Evolutionary conservation across 92 coral and sea anemone species (phyloP).

Genomic region (Galaxea fascicularis): DNA sequence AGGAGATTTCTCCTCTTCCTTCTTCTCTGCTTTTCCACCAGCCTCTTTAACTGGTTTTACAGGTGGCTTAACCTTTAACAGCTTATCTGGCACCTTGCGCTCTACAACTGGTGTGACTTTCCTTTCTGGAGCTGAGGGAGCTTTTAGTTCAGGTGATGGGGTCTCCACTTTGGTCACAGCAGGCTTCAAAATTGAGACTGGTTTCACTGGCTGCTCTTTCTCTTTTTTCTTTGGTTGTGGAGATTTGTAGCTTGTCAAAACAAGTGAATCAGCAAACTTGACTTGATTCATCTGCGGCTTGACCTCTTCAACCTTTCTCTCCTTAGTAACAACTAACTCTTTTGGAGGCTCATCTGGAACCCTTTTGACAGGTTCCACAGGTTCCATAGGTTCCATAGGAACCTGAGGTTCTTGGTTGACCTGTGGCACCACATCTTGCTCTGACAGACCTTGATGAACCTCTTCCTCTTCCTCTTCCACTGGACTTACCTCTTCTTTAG

Average conservation of each 20-base stretch:
- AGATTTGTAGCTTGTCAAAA: conserved; percentile 70
- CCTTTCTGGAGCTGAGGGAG: not conserved
- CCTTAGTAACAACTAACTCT: not conserved
- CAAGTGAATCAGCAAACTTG: conserved; percentile 68
- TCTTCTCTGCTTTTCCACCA: conserved; percentile 18
- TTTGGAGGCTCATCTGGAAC: conserved; percentile 9
- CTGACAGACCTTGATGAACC: not conserved
- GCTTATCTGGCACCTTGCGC: conserved; percentile 55
- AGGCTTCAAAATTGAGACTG: conserved; percentile 69
- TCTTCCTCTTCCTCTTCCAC: not conserved
- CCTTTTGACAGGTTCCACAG: conserved; percentile 21
- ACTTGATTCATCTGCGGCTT: conserved; percentile 55
- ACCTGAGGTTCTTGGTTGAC: conserved; percentile 17
- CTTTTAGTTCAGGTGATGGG: not conserved
- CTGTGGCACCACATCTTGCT: conserved; percentile 9
- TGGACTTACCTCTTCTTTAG: conserved; percentile 6
- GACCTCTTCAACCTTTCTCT: conserved; percentile 2
- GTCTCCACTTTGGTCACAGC: conserved; percentile 34
- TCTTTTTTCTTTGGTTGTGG: conserved; percentile 46
- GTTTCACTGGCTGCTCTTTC: conserved; percentile 55
- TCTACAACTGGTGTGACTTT: conserved; percentile 50
- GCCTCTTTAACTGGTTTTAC: conserved; percentile 11
- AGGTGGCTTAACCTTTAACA: conserved; percentile 51
- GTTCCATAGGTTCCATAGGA: too few relatives aligned
- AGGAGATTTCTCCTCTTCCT: conserved; percentile 33